These are phyloP conservation scores for Pterophyllum scalare DNA, from an alignment of 2,113 vertebrate genomes.

Conservation along the genomic window DNA sequence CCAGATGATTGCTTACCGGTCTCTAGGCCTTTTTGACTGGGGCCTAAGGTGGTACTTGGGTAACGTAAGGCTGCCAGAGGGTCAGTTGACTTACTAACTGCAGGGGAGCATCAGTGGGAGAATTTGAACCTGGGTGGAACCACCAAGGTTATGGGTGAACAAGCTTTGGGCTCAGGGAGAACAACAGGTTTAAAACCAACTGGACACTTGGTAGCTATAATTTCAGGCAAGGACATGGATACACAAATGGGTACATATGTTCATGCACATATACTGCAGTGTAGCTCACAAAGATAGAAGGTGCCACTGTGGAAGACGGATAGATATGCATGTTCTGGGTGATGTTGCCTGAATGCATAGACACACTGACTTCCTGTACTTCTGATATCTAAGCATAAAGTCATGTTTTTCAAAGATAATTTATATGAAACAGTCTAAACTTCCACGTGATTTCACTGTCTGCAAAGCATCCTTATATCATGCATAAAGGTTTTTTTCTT, in stretches of 20 bases:
- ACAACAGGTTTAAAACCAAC: neutral
- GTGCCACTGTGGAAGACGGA: neutral
- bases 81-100: neutral
- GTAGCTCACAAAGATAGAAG: slow-evolving; percentile 5
- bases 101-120: slow-evolving; percentile 25
- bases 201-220: slow-evolving; percentile 1
- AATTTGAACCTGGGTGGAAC: slow-evolving; percentile 48
- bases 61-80: slow-evolving; percentile 2
- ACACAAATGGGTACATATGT: neutral
- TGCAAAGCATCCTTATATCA: neutral
- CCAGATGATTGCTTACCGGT: no score
- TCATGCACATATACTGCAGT: neutral
- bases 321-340: neutral
- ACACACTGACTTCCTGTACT: neutral
- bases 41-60: slow-evolving; percentile 17
- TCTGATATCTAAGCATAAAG: neutral
- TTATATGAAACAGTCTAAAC: neutral
- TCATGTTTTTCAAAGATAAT: neutral
- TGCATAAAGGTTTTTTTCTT: neutral
- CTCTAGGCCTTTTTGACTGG: neutral
- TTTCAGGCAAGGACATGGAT: neutral
- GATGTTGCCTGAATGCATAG: neutral
- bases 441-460: neutral
- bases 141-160: slow-evolving; percentile 16
- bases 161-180: neutral